Percentiles rank a stretch among this genome's conserved stretches.
Conservation (phyloP, 2,888 invertebrate species). For the Synanthedon andrenaeformis region DNA sequence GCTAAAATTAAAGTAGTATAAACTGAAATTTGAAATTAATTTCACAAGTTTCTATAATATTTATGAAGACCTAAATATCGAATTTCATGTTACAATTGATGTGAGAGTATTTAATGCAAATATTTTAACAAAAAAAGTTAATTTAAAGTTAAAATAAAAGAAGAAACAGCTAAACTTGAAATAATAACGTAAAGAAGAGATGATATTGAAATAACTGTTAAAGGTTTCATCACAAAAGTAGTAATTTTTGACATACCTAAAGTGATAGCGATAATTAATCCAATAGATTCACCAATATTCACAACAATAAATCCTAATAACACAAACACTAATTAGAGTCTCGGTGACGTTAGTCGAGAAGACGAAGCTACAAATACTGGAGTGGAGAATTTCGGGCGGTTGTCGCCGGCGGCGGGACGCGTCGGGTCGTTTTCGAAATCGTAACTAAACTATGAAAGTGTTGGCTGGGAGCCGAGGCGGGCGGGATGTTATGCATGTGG, state of each 20-base stretch:
- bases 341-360: constrained; percentile 34
- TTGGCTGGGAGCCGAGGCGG: constrained; percentile 63
- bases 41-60: no score
- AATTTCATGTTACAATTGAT: no score
- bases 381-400: constrained; percentile 52
- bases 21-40: no score
- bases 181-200: no score
- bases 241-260: constrained; percentile 25
- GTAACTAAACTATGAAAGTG: constrained; percentile 69
- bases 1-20: no score
- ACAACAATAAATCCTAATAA: constrained; percentile 41
- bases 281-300: constrained; percentile 24
- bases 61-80: no score
- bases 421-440: constrained; percentile 72
- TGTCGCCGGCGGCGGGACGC: constrained; percentile 68
- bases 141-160: no score
- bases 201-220: no score
- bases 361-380: constrained; percentile 46
- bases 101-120: no score
- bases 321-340: constrained; percentile 38
- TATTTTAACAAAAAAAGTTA: no score
- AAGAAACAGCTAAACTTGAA: no score
- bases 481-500: constrained; percentile 57
- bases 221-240: no score
- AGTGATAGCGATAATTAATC: constrained; percentile 31